These are phyloP conservation scores for Furcifer pardalis DNA, from an alignment of 2,797 vertebrate genomes.

Conservation along the genomic window DNA sequence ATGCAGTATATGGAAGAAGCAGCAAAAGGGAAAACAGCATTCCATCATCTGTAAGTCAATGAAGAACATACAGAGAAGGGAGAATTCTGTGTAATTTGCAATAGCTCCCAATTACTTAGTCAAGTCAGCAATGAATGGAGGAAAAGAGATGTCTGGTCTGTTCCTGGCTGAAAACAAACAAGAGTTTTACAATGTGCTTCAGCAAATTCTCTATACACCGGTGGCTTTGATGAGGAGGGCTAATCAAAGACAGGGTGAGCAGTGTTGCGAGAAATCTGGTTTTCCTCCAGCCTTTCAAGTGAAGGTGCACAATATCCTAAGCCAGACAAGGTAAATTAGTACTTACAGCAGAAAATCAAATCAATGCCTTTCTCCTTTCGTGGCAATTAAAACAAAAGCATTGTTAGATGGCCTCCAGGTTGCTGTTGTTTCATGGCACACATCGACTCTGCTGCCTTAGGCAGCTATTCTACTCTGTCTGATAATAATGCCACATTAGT, in stretches of 20 bases:
- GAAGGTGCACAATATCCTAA: background rate
- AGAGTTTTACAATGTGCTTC: background rate
- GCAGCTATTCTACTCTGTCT: background rate
- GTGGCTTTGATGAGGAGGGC: background rate
- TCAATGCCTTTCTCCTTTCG: background rate
- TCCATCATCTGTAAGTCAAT: too few relatives aligned
- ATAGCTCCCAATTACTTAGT: background rate
- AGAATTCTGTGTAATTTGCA: background rate
- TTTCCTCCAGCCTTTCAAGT: too few relatives aligned
- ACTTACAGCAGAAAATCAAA: background rate
- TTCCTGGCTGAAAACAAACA: background rate
- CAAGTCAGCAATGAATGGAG: background rate
- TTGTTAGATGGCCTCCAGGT: background rate
- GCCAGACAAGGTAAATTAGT: background rate
- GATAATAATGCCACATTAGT: background rate
- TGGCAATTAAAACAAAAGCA: background rate
- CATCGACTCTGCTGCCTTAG: background rate
- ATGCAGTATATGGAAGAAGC: too few relatives aligned
- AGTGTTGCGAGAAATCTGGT: background rate
- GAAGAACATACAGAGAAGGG: too few relatives aligned
- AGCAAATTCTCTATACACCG: background rate
- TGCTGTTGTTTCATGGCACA: background rate
- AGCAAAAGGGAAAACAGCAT: too few relatives aligned
- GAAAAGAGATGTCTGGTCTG: background rate
- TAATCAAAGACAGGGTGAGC: background rate